These are phyloP conservation scores for Montipora efflorescens DNA, from an alignment of 64 coral and sea anemone genomes.

Conservation along the genomic window DNA sequence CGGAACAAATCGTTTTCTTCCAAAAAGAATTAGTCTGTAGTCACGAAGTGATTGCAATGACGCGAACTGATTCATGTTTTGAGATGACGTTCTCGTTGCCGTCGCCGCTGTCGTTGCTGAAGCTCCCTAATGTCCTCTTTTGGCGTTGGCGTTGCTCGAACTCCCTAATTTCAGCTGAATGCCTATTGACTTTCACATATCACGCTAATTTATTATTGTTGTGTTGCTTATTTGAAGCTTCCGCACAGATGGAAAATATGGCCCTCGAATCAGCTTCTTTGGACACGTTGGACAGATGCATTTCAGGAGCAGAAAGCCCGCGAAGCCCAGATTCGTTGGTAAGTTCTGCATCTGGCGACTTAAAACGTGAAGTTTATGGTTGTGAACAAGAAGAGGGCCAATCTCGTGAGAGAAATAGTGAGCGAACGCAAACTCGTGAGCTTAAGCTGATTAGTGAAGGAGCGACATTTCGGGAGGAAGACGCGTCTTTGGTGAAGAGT, in stretches of 20 bases:
- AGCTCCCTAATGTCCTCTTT: too few relatives aligned
- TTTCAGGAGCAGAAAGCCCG: constrained; percentile 34
- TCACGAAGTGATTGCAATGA: too few relatives aligned
- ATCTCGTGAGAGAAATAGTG: not conserved
- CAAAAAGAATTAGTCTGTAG: too few relatives aligned
- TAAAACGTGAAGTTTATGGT: constrained; percentile 43
- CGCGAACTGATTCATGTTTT: too few relatives aligned
- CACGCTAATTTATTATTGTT: not conserved
- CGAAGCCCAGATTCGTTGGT: constrained; percentile 7
- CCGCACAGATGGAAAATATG: not conserved
- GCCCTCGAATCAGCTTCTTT: not conserved
- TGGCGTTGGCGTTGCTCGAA: too few relatives aligned
- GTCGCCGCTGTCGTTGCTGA: too few relatives aligned
- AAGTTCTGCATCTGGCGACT: not conserved
- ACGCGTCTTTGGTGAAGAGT: not conserved
- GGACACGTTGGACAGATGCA: not conserved
- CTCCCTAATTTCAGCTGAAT: too few relatives aligned
- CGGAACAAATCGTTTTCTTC: too few relatives aligned
- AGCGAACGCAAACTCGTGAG: not conserved
- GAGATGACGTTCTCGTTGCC: too few relatives aligned
- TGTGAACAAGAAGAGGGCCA: constrained; percentile 12
- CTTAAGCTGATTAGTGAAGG: not conserved
- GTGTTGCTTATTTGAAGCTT: not conserved
- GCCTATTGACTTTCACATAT: too few relatives aligned
- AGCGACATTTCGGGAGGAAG: not conserved